Evolutionary conservation across 2,797 vertebrate species (phyloP).

Genomic region (Lindbergichthys nudifrons): DNA sequence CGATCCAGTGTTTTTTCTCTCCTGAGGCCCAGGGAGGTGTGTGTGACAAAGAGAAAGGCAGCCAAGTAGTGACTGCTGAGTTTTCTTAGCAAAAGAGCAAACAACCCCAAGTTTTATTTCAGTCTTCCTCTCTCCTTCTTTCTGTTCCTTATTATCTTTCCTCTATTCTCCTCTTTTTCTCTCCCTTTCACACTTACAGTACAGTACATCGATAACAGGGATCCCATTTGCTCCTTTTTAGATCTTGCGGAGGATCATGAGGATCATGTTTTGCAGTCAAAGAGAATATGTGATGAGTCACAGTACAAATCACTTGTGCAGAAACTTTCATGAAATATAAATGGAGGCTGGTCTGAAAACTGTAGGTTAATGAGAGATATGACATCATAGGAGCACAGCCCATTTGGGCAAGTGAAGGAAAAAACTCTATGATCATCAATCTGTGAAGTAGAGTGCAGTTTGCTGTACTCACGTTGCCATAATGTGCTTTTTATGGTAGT

Average conservation of each 20-base stretch:
- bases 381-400: constrained; percentile 7
- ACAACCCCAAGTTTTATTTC: constrained; percentile 54
- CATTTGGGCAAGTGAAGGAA: not conserved
- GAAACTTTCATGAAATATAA: constrained; percentile 47
- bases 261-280: constrained; percentile 23
- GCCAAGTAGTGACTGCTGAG: constrained; percentile 33
- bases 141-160: constrained; percentile 24
- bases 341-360: constrained; percentile 36
- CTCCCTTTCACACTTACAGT: constrained; percentile 3
- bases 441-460: not conserved
- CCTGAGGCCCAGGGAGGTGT: constrained; percentile 40
- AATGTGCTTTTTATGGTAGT: not conserved
- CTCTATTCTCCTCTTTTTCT: constrained; percentile 9
- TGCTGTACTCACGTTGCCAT: not conserved
- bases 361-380: constrained; percentile 16
- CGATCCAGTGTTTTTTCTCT: constrained; percentile 53
- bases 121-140: constrained; percentile 32
- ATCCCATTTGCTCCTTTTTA: constrained; percentile 30
- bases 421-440: not conserved
- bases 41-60: constrained; percentile 53
- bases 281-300: constrained; percentile 44
- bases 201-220: not conserved
- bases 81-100: constrained; percentile 64
- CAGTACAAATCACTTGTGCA: constrained; percentile 45
- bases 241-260: constrained; percentile 30